These are phyloP conservation scores for Myotis pilosus DNA, from an alignment of 2,797 vertebrate species.

Conservation along the genomic window DNA sequence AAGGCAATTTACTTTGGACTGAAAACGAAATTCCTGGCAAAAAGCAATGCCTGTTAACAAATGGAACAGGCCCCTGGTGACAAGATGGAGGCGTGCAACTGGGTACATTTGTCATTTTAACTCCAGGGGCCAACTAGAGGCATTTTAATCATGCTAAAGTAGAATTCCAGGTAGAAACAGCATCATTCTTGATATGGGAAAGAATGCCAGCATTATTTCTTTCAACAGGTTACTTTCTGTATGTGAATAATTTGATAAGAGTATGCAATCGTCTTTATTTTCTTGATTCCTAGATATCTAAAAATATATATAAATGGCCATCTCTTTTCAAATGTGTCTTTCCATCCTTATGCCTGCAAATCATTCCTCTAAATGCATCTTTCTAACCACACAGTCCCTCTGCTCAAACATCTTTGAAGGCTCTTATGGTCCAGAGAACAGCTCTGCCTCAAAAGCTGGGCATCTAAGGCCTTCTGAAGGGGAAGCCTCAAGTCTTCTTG, in stretches of 20 bases:
- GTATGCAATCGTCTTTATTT: background rate
- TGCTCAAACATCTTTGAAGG: background rate
- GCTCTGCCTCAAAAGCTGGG: background rate
- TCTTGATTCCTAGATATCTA: background rate
- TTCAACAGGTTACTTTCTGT: background rate
- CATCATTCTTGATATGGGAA: background rate
- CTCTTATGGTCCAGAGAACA: background rate
- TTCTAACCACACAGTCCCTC: background rate
- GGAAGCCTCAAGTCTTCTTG: background rate
- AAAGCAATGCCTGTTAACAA: constrained; percentile 68
- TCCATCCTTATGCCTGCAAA: background rate
- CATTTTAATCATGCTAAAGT: constrained; percentile 44
- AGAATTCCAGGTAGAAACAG: constrained; percentile 26
- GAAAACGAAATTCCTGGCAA: constrained; percentile 56
- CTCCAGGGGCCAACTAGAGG: constrained; percentile 23
- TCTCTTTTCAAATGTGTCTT: background rate
- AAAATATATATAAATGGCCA: background rate
- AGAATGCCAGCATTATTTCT: background rate
- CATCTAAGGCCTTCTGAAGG: background rate
- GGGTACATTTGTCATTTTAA: constrained; percentile 59
- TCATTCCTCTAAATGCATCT: background rate
- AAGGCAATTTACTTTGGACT: constrained; percentile 60
- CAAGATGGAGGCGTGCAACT: constrained; percentile 20
- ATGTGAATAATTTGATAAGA: constrained; percentile 21
- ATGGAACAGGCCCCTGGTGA: constrained; percentile 44